A percentile compares a stretch with the other conserved stretches of the same genome.
Evolutionary conservation across 1,140 invertebrate genomes (phyloP).

Genomic region (Polypedilum pembai): DNA sequence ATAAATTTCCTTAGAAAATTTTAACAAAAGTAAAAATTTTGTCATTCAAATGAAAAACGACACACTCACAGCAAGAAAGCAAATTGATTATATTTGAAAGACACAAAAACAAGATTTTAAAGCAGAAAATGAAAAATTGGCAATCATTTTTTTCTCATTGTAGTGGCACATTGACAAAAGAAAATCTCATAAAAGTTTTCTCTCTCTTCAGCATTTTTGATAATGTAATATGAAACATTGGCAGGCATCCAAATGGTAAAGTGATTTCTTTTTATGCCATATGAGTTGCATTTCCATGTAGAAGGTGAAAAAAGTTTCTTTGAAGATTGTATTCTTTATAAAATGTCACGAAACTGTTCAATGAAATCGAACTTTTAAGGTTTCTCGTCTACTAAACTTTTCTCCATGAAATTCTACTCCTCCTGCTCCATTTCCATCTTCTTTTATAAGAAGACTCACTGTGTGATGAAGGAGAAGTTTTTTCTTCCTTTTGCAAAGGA

Average conservation of each 20-base stretch:
- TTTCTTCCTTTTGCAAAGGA: not conserved
- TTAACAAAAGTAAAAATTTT: no score
- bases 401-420: not conserved
- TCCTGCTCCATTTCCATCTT: no score
- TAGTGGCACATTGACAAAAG: conserved; percentile 16
- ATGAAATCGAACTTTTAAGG: not conserved
- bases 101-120: not conserved
- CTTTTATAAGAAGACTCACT: no score
- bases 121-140: conserved; percentile 22
- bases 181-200: conserved; percentile 8
- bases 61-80: no score
- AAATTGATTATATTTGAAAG: not conserved
- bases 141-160: conserved; percentile 24
- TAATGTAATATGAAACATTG: conserved; percentile 28
- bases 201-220: not conserved
- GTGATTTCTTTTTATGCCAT: not conserved
- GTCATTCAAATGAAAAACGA: no score
- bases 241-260: conserved; percentile 8
- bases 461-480: not conserved
- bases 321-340: conserved; percentile 19
- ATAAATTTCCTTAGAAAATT: no score
- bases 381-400: conserved; percentile 1
- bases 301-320: not conserved
- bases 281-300: not conserved
- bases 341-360: conserved; percentile 17